Conservation (phyloP, 2,888 invertebrate genomes). For the Harpagoxenus sublaevis region DNA sequence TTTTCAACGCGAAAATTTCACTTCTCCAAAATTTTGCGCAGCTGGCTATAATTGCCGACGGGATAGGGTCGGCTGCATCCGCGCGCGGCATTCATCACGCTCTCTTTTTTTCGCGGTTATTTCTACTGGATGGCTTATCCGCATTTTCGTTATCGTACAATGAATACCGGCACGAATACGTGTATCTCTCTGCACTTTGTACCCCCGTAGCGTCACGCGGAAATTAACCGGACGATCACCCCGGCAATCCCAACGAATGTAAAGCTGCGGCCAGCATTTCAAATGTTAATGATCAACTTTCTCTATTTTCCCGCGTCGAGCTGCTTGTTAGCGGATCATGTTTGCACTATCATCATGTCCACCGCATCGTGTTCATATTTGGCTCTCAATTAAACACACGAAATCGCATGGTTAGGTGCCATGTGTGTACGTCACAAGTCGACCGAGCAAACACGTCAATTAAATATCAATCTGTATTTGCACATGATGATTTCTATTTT, state of each 20-base stretch:
- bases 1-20: conserved; percentile 34
- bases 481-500: background rate
- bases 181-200: conserved; percentile 16
- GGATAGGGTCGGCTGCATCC: conserved; percentile 41
- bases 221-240: conserved; percentile 32
- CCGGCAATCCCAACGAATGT: conserved; percentile 36
- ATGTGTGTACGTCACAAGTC: background rate
- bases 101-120: conserved; percentile 45
- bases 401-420: conserved; percentile 18
- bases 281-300: conserved; percentile 50
- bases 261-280: conserved; percentile 23
- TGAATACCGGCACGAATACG: conserved; percentile 40
- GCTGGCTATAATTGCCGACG: conserved; percentile 45
- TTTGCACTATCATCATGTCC: conserved; percentile 26
- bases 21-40: conserved; percentile 38
- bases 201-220: background rate
- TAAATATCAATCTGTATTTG: conserved; percentile 27
- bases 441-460: background rate
- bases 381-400: conserved; percentile 20
- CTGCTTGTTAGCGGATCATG: conserved; percentile 31
- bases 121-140: conserved; percentile 54
- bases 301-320: conserved; percentile 21
- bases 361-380: conserved; percentile 28
- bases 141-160: conserved; percentile 54
- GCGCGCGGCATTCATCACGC: conserved; percentile 52